phyloP scores from a whole-genome alignment of 53 echinoderm and acorn worm species.

The Stichopus horrens region DNA sequence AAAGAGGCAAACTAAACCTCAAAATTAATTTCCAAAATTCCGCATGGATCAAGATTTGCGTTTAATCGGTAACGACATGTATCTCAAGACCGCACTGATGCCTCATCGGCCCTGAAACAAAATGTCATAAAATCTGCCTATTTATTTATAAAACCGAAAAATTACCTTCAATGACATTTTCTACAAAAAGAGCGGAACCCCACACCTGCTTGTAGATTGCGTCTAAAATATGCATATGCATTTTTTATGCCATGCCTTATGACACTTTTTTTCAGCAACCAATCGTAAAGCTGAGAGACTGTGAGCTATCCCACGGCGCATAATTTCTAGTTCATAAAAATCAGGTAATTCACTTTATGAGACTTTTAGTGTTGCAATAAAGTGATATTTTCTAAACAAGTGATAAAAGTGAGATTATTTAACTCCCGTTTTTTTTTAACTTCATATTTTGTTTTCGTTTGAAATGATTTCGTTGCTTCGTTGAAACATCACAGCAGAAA shows the following conservation, averaged over 20 bases:
- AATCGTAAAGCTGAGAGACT: neutral
- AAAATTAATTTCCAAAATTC: too few species aligned
- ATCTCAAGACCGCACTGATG: too few species aligned
- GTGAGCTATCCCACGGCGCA: neutral
- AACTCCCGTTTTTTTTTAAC: neutral
- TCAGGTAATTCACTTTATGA: constrained; percentile 28
- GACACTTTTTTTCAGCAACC: neutral
- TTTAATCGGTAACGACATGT: too few species aligned
- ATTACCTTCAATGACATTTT: neutral
- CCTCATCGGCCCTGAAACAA: neutral
- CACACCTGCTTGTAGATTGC: neutral
- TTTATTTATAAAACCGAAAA: constrained; percentile 33
- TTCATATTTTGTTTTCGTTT: neutral
- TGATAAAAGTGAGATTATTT: constrained; percentile 38
- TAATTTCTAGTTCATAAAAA: constrained; percentile 15
- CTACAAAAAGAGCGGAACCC: neutral
- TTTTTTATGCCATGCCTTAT: neutral
- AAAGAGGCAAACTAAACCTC: too few species aligned
- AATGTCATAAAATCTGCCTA: neutral
- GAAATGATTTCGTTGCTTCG: too few species aligned
- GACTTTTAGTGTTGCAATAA: constrained; percentile 36
- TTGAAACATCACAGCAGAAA: neutral
- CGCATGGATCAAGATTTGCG: too few species aligned
- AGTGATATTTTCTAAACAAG: constrained; percentile 33
- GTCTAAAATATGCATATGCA: constrained; percentile 8